Evolutionary conservation across 2,888 invertebrate species (phyloP).

Genomic region (Eupithecia vulgata): DNA sequence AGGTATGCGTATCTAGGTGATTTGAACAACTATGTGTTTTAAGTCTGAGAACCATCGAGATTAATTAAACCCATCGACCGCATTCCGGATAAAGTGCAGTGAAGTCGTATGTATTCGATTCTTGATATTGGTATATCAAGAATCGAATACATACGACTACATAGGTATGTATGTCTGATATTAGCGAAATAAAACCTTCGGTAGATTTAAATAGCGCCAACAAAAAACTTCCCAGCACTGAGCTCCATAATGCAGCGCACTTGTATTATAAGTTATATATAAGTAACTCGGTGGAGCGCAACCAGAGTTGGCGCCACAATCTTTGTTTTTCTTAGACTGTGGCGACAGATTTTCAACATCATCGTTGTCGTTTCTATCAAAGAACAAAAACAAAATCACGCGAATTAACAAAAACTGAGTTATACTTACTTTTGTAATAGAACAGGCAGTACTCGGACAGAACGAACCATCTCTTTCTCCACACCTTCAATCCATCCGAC

Average conservation of each 20-base stretch:
- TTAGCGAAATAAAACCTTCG: neutral
- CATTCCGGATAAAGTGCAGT: conserved; percentile 2
- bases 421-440: conserved; percentile 93
- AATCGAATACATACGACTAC: too few species aligned
- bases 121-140: too few species aligned
- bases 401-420: neutral
- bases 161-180: too few species aligned
- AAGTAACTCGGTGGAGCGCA: too few species aligned
- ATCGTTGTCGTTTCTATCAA: neutral
- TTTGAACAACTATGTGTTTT: conserved; percentile 1
- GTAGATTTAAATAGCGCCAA: too few species aligned
- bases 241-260: too few species aligned
- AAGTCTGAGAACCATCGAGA: conserved; percentile 4
- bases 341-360: neutral
- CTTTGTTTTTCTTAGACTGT: neutral
- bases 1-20: neutral
- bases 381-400: neutral
- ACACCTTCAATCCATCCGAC: conserved; percentile 95
- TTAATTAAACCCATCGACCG: neutral
- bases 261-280: too few species aligned
- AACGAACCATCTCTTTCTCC: conserved; percentile 98
- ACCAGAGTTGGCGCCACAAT: too few species aligned
- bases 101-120: neutral
- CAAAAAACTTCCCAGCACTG: too few species aligned
- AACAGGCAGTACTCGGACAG: conserved; percentile 96